Evolutionary conservation across 1,140 invertebrate genomes (phyloP), one percentile per base, ranked within the genome.

Genomic region (Uloborus diversus): DNA sequence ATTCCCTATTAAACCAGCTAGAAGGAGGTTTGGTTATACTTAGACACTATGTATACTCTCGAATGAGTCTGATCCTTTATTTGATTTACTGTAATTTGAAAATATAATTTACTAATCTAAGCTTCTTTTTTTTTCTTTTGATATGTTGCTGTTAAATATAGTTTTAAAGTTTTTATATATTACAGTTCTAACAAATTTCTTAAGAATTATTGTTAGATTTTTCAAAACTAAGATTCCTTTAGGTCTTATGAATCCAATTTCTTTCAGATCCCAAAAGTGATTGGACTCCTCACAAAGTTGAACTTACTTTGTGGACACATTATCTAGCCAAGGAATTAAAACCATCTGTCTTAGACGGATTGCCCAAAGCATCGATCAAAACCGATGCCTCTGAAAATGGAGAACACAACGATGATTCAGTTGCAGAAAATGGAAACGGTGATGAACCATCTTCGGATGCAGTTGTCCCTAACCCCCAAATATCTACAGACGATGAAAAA

Each of bases 291-390:
- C 94, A 95, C 87, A 90, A 90, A 85, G 93, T 97, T 25, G 95
- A 97, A 86, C 85, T 96, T 82, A 94, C 95, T 5, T 85, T 97
- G 61, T 97, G 94, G 94, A 93, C 94, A 73, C 94, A 96, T 87
- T 94, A 93, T 85, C 91, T 96, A 32, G 91, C 94, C 59, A 91
- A 91, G 51, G 94, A 96, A 83, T 85, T 94, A 82, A 93, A 94
- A 85, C 94, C 94, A 37, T 92, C 94, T 84, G 87, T 96, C 75
- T 88, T 96, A 25, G 92, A 93, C 80, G 91, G 91, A 80, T 92
- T 94, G 86, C 94, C 92, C 3, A 87, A 81, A 33, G 30, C 57
- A 4, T 73, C 80, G 9, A 68, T 20, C 23, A 37, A 35, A 1
- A 2, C 20, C 14, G 56, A 49, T 9, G 23, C 13, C 1, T 64